phyloP scores from a whole-genome alignment of 2,888 invertebrate species.

The Drosophila rubida region DNA sequence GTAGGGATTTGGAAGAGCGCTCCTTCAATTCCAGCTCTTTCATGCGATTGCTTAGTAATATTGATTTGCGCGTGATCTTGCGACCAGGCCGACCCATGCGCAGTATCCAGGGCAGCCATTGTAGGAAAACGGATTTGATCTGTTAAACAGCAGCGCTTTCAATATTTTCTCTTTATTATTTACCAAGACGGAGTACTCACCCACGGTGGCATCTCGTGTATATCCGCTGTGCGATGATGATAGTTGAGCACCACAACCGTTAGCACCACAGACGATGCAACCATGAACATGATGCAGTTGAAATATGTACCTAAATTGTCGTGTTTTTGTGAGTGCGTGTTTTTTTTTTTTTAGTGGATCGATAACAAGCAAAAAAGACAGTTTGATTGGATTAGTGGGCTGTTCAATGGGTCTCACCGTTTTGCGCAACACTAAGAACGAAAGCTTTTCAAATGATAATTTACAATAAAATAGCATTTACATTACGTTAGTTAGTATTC shows the following conservation, averaged over 20 bases:
- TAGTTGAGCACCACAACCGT: conserved; percentile 98
- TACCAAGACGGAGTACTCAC: no score
- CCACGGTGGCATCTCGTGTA: conserved; percentile 98
- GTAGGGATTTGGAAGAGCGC: conserved; percentile 95
- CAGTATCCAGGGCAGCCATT: conserved; percentile 98
- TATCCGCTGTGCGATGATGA: conserved; percentile 98
- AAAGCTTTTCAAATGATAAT: conserved; percentile 67
- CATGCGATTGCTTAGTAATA: conserved; percentile 95
- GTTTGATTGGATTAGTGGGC: conserved; percentile 51
- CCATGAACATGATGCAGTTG: conserved; percentile 99
- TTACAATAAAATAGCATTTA: conserved; percentile 63
- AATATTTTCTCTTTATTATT: no score
- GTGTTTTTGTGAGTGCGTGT: conserved; percentile 11
- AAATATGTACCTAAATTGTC: conserved; percentile 96
- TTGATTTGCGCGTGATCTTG: conserved; percentile 95
- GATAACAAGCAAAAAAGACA: conserved; percentile 46
- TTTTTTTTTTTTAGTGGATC: conserved; percentile 1
- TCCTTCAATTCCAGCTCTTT: conserved; percentile 96
- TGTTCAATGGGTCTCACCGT: conserved; percentile 18
- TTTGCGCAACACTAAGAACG: conserved; percentile 70
- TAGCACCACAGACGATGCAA: conserved; percentile 98
- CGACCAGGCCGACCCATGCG: conserved; percentile 98
- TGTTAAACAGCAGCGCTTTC: conserved; percentile 84
- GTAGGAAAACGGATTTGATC: conserved; percentile 97
- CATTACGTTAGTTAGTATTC: conserved; percentile 57